Evolutionary conservation across 2,797 vertebrate species (phyloP).

Genomic region (Sparus aurata): DNA sequence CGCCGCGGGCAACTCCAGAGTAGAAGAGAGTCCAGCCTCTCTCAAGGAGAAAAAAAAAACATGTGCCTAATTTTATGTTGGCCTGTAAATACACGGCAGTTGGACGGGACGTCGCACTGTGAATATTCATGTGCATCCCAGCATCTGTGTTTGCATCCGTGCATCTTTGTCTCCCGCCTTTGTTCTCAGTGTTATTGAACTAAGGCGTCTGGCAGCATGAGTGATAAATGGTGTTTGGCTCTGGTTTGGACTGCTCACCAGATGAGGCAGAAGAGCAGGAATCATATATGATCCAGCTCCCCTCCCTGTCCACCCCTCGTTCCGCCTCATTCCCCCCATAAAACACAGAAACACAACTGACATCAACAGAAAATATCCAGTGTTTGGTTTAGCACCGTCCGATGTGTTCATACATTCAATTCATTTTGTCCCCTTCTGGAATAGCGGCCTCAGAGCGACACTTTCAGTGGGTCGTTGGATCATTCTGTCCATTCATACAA

Average conservation of each 20-base stretch:
- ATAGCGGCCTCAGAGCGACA: neutral
- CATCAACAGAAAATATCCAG: slow-evolving; percentile 20
- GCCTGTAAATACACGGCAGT: slow-evolving; percentile 37
- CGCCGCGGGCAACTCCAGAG: too few relatives aligned
- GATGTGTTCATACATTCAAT: neutral
- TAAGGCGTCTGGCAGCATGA: slow-evolving; percentile 49
- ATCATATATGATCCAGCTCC: slow-evolving; percentile 44
- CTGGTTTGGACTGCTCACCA: slow-evolving; percentile 59
- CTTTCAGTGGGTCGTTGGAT: slow-evolving; percentile 4
- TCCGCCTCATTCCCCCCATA: slow-evolving; percentile 14
- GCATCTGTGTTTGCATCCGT: slow-evolving; percentile 63
- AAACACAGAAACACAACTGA: slow-evolving; percentile 22
- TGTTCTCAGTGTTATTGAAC: slow-evolving; percentile 62
- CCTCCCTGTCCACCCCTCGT: slow-evolving; percentile 18
- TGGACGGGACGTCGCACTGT: slow-evolving; percentile 11
- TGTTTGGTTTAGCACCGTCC: neutral
- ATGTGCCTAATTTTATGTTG: slow-evolving; percentile 1
- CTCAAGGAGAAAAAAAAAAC: too few relatives aligned
- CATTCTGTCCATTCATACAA: neutral
- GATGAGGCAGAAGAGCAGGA: slow-evolving; percentile 56
- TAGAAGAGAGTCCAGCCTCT: too few relatives aligned
- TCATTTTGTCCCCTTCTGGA: neutral
- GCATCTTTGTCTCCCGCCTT: slow-evolving; percentile 50
- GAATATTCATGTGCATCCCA: slow-evolving; percentile 59
- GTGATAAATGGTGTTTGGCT: slow-evolving; percentile 72